These are phyloP conservation scores for Spermophilus dauricus DNA, from an alignment of 2,113 vertebrate species.

Conservation along the genomic window DNA sequence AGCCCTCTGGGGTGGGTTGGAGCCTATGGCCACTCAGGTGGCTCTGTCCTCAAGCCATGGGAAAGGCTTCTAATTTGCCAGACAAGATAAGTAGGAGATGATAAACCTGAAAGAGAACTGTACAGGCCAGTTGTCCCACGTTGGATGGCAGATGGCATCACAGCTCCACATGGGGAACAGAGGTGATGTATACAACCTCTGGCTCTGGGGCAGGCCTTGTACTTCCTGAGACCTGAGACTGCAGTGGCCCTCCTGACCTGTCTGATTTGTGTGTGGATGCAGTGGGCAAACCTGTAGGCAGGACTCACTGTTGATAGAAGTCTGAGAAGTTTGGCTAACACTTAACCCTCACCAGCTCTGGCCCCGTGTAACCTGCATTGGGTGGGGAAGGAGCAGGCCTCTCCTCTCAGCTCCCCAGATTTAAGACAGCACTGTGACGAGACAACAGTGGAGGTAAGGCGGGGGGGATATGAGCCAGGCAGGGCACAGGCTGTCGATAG, in stretches of 20 bases:
- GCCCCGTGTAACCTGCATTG: rapidly evolving
- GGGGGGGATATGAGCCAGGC: too few species aligned
- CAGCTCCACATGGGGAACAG: too few species aligned
- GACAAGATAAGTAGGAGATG: rapidly evolving
- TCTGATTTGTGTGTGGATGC: neutral
- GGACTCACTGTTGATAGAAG: neutral
- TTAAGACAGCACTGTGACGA: too few species aligned
- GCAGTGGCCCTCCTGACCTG: neutral
- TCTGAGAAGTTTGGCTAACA: too few species aligned
- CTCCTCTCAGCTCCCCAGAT: neutral
- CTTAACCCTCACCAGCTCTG: too few species aligned
- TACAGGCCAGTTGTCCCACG: rapidly evolving
- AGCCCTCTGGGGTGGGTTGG: neutral
- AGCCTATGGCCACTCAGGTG: neutral
- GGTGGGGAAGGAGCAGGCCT: rapidly evolving
- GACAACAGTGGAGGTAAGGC: neutral
- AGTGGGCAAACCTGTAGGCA: neutral
- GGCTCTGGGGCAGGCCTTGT: neutral
- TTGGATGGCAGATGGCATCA: neutral
- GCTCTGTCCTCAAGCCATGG: neutral
- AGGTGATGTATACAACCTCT: neutral
- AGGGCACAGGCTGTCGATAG: too few species aligned
- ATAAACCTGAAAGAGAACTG: neutral
- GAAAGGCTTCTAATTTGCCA: too few species aligned
- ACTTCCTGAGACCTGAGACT: neutral